Conservation (phyloP, 2,888 invertebrate species). For the Acronicta aceris region DNA sequence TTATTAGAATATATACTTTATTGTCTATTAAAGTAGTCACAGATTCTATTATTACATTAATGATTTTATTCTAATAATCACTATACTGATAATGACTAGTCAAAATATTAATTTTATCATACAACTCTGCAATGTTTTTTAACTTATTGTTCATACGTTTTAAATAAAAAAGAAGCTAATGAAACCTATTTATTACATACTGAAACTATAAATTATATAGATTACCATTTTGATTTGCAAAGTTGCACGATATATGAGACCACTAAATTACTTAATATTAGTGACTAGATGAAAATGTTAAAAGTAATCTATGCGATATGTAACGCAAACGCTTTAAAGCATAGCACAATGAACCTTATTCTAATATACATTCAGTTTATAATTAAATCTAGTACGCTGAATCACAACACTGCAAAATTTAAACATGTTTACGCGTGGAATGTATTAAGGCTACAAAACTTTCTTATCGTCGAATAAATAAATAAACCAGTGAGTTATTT, state of each 20-base stretch:
- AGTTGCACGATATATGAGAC: conserved; percentile 17
- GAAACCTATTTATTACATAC: not conserved
- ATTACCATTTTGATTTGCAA: conserved; percentile 2
- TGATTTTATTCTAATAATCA: conserved; percentile 9
- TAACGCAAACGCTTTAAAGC: conserved; percentile 69
- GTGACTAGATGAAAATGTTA: conserved; percentile 61
- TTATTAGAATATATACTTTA: conserved; percentile 29
- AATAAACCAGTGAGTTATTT: conserved; percentile 26
- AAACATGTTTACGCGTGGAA: conserved; percentile 63
- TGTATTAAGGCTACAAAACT: conserved; percentile 47
- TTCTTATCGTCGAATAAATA: conserved; percentile 7
- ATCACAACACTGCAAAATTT: conserved; percentile 78
- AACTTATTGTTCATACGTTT: too few species aligned
- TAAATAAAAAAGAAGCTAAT: too few species aligned
- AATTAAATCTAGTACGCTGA: conserved; percentile 61
- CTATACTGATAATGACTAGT: conserved; percentile 59
- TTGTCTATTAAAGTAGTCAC: conserved; percentile 47
- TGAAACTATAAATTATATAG: not conserved
- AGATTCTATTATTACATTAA: conserved; percentile 23
- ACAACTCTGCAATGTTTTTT: conserved; percentile 20
- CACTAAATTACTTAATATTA: conserved; percentile 36
- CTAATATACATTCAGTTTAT: conserved; percentile 52
- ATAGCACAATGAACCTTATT: conserved; percentile 64
- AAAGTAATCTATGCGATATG: conserved; percentile 71
- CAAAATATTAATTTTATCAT: conserved; percentile 34